Percentiles rank a stretch among this genome's conserved stretches.
Evolutionary conservation across 2,888 invertebrate genomes (phyloP).

Genomic region (Sthenelais limicola): DNA sequence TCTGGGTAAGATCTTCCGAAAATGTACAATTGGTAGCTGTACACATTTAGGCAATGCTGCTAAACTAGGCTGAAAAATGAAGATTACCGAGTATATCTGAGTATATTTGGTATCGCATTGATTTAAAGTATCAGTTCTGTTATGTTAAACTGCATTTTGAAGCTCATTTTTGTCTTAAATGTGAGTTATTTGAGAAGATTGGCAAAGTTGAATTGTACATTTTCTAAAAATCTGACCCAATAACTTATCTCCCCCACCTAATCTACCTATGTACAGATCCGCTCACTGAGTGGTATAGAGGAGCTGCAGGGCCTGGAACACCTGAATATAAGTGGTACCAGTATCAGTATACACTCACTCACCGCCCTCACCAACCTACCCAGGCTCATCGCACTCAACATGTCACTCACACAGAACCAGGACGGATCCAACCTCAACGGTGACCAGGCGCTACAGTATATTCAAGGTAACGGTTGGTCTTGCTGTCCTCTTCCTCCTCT

Average conservation of each 20-base stretch:
- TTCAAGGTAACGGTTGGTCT: conserved; percentile 63
- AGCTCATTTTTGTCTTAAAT: too few species aligned
- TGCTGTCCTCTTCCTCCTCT: too few species aligned
- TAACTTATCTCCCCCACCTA: neutral
- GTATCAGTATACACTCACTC: conserved; percentile 63
- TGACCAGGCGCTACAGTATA: conserved; percentile 61
- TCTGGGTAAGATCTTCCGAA: neutral
- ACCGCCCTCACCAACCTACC: conserved; percentile 56
- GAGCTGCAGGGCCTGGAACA: conserved; percentile 56
- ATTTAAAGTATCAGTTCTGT: too few species aligned
- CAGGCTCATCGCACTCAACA: conserved; percentile 58
- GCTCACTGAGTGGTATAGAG: conserved; percentile 63
- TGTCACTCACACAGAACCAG: conserved; percentile 63
- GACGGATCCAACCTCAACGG: conserved; percentile 50
- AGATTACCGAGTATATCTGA: too few species aligned
- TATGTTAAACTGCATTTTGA: too few species aligned
- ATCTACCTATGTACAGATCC: conserved; percentile 51
- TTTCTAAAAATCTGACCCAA: too few species aligned
- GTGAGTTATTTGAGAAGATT: too few species aligned
- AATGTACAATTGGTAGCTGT: too few species aligned
- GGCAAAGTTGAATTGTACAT: too few species aligned
- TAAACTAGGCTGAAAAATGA: too few species aligned
- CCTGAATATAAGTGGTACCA: conserved; percentile 63
- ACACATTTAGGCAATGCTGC: too few species aligned
- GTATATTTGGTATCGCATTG: too few species aligned